Conservation (phyloP, 2,888 invertebrate species). For the Glyphotaelius pellucidus region DNA sequence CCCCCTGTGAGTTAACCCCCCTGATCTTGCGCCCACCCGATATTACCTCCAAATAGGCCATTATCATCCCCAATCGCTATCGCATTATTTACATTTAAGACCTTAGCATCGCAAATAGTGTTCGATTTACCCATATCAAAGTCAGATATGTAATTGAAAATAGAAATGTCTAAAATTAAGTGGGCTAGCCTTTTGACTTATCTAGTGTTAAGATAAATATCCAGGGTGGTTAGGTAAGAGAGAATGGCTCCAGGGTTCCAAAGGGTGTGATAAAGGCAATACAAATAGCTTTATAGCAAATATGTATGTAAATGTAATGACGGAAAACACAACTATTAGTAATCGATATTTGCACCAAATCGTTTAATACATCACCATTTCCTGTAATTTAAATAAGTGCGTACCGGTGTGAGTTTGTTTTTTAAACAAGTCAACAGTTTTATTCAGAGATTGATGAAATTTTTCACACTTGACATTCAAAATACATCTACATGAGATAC, state of each 20-base stretch:
- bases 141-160: conserved; percentile 42
- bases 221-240: neutral
- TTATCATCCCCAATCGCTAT: conserved; percentile 13
- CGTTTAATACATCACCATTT: no score
- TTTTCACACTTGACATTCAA: no score
- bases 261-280: neutral
- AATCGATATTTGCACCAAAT: no score
- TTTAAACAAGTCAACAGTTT: no score
- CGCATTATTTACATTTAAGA: conserved; percentile 24
- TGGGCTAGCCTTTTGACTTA: conserved; percentile 29
- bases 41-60: neutral
- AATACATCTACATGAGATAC: no score
- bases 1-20: no score
- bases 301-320: no score
- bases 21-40: neutral
- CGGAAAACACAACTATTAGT: no score
- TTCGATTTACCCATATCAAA: conserved; percentile 43
- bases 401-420: no score
- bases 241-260: neutral
- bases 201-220: conserved; percentile 37
- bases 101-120: conserved; percentile 7
- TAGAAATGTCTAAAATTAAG: conserved; percentile 16
- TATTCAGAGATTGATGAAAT: no score
- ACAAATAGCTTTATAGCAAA: neutral
- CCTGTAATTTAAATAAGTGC: no score